These are phyloP conservation scores for Ophonus ardosiacus DNA, from an alignment of 2,888 invertebrate species.

Conservation along the genomic window DNA sequence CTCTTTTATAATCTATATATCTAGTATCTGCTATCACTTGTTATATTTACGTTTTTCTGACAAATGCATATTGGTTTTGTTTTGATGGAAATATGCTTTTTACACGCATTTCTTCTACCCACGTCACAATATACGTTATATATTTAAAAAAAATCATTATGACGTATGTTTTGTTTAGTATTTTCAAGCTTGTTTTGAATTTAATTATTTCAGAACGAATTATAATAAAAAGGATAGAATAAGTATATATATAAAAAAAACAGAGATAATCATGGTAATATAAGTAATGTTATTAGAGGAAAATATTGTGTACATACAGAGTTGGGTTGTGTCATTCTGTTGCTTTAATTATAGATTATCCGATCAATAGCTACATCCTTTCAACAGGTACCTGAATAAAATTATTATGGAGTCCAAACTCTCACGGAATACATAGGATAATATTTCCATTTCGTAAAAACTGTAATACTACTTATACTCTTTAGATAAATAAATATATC, in stretches of 20 bases:
- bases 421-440: neutral
- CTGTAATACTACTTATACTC: too few relatives aligned
- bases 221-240: neutral
- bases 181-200: slow-evolving; percentile 27
- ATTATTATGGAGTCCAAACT: slow-evolving; percentile 10
- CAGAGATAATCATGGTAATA: neutral
- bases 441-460: too few relatives aligned
- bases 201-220: neutral
- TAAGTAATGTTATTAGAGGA: neutral
- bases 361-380: slow-evolving; percentile 46
- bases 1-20: neutral
- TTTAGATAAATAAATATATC: too few relatives aligned
- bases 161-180: slow-evolving; percentile 37
- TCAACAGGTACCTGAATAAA: slow-evolving; percentile 50
- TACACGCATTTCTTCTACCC: neutral
- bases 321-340: slow-evolving; percentile 18
- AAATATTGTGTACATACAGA: slow-evolving; percentile 1
- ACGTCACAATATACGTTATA: neutral
- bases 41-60: neutral
- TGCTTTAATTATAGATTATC: slow-evolving; percentile 49
- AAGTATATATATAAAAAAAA: neutral
- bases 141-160: slow-evolving; percentile 30
- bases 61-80: neutral
- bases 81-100: neutral
- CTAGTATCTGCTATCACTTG: neutral